A percentile compares a stretch with the other conserved stretches of the same genome.
Evolutionary conservation across 2,888 invertebrate genomes (phyloP).

Genomic region (Latrodectus elegans): DNA sequence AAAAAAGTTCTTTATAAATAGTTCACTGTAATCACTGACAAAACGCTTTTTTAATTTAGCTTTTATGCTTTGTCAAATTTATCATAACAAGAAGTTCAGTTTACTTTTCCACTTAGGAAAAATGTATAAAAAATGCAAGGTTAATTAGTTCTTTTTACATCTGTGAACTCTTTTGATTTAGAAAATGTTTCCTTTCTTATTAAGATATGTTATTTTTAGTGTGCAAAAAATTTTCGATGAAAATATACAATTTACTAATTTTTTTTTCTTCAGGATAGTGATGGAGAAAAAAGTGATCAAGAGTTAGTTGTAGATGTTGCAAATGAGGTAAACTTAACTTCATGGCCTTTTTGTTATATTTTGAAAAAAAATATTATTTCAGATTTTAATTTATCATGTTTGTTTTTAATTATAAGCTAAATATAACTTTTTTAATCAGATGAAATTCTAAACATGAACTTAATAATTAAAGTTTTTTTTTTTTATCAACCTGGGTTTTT

Average conservation of each 20-base stretch:
- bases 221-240: neutral
- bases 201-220: constrained; percentile 8
- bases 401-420: neutral
- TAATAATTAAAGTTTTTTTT: no score
- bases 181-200: constrained; percentile 36
- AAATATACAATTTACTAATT: constrained; percentile 6
- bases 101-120: constrained; percentile 36
- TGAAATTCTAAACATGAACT: no score
- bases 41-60: constrained; percentile 26
- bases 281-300: constrained; percentile 96
- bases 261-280: constrained; percentile 83
- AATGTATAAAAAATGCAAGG: constrained; percentile 11
- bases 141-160: constrained; percentile 35
- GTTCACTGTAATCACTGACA: constrained; percentile 47
- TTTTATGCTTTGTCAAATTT: constrained; percentile 49
- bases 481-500: no score
- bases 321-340: constrained; percentile 83
- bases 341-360: neutral
- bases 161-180: constrained; percentile 26
- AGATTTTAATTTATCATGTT: neutral
- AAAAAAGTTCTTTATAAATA: constrained; percentile 39
- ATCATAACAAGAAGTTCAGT: constrained; percentile 41
- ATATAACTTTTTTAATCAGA: neutral
- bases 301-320: constrained; percentile 96
- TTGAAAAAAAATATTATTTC: neutral